A percentile compares a stretch with the other conserved stretches of the same genome.
phyloP scores from a whole-genome alignment of 2,888 invertebrate genomes.

The Apantesis nais region DNA sequence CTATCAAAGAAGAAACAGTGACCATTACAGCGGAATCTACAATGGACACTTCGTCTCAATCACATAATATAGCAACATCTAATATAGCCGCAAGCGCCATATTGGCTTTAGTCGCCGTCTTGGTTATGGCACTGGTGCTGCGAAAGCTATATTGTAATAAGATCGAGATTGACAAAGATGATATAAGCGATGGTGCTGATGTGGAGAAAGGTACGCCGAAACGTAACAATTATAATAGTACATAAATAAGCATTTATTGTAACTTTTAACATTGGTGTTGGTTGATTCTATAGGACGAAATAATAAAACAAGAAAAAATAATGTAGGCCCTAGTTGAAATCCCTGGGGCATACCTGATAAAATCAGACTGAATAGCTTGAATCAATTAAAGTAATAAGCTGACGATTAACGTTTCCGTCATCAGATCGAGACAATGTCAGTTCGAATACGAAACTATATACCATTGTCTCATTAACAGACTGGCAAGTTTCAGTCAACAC shows the following conservation, averaged over 20 bases:
- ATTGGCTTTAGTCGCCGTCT: slow-evolving; percentile 58
- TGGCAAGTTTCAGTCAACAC: background rate
- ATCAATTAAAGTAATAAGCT: background rate
- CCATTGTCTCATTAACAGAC: background rate
- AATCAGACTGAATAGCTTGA: background rate
- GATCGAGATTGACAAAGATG: slow-evolving; percentile 51
- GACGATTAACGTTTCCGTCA: background rate
- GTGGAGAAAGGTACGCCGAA: slow-evolving; percentile 68
- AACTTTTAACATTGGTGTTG: too few species aligned
- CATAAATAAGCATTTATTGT: too few species aligned
- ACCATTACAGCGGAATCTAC: slow-evolving; percentile 73
- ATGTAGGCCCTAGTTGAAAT: background rate
- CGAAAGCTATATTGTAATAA: slow-evolving; percentile 64
- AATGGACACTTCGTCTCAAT: slow-evolving; percentile 51
- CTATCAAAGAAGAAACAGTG: slow-evolving; percentile 68
- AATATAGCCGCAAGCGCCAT: slow-evolving; percentile 61
- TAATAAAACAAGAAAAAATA: background rate
- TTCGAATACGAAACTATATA: background rate
- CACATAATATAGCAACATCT: slow-evolving; percentile 56
- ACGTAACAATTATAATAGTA: background rate
- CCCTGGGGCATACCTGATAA: background rate
- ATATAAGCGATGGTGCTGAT: slow-evolving; percentile 55
- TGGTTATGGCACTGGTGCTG: slow-evolving; percentile 62
- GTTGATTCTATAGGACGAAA: background rate
- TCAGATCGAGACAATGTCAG: background rate